Percentiles rank a stretch among this genome's conserved stretches.
Evolutionary conservation across 2,113 vertebrate genomes (phyloP).

Genomic region (Rallus limicola): DNA sequence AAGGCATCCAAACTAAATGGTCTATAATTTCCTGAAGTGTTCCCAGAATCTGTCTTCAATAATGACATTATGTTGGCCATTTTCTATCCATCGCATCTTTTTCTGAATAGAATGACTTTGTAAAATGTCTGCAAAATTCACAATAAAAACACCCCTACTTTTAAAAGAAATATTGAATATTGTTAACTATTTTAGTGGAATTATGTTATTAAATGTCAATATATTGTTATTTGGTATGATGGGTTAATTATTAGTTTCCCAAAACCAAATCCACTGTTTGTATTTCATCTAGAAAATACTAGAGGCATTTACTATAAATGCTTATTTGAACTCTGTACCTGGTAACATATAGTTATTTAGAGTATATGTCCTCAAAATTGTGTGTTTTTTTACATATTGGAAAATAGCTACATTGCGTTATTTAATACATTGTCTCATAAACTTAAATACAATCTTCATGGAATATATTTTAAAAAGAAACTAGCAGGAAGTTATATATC

Average conservation of each 20-base stretch:
- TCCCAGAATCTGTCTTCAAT: slow-evolving; percentile 76
- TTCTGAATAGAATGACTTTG: slow-evolving; percentile 71
- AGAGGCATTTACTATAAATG: background rate
- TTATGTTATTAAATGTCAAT: slow-evolving; percentile 32
- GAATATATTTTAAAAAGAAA: background rate
- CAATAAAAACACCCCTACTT: slow-evolving; percentile 57
- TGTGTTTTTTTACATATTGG: background rate
- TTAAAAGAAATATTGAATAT: background rate
- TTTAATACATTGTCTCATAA: background rate
- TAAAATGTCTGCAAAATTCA: slow-evolving; percentile 72
- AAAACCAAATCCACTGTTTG: background rate
- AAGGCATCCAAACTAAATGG: slow-evolving; percentile 80
- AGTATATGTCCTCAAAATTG: background rate
- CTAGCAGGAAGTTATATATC: background rate
- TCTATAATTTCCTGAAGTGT: slow-evolving; percentile 82
- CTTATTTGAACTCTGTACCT: background rate
- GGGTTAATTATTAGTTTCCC: background rate
- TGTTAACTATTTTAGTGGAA: slow-evolving; percentile 56
- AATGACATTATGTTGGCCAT: slow-evolving; percentile 77
- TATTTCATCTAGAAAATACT: background rate
- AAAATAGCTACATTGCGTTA: background rate
- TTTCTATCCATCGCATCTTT: slow-evolving; percentile 64
- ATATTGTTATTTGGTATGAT: slow-evolving; percentile 30
- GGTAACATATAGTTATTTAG: background rate
- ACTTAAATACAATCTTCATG: background rate